phyloP scores from a whole-genome alignment of 2,113 vertebrate species.

The Carlito syrichta region DNA sequence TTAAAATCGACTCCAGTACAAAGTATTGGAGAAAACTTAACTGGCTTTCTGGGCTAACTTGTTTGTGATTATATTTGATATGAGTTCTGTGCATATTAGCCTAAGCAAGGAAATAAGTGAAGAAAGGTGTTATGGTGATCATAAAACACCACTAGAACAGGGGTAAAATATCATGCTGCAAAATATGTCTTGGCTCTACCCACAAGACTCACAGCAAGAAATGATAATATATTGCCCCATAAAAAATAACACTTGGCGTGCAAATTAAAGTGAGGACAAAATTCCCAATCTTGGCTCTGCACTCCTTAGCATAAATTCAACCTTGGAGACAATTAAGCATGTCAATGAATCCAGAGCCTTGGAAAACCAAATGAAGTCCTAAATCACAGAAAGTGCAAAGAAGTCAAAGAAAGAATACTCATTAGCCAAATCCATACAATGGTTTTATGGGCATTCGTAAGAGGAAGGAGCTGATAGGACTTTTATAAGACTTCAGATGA shows the following conservation, averaged over 20 bases:
- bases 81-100: slow-evolving; percentile 14
- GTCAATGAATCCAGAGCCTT: slow-evolving; percentile 39
- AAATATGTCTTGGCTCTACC: not conserved
- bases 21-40: slow-evolving; percentile 1
- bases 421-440: not conserved
- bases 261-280: slow-evolving; percentile 32
- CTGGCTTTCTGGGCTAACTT: slow-evolving; percentile 31
- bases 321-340: slow-evolving; percentile 53
- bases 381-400: slow-evolving; percentile 33
- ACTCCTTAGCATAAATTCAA: not conserved
- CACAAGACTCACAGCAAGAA: not conserved
- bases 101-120: slow-evolving; percentile 49
- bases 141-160: not conserved
- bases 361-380: slow-evolving; percentile 45
- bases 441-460: not conserved
- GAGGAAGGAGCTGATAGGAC: not conserved
- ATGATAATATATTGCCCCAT: not conserved
- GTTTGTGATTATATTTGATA: not conserved
- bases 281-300: not conserved
- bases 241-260: not conserved
- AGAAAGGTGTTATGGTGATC: not conserved
- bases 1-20: slow-evolving; percentile 31
- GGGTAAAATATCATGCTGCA: not conserved
- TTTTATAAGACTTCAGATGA: slow-evolving; percentile 7
- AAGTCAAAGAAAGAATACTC: not conserved